Evolutionary conservation across 2,888 invertebrate genomes (phyloP).

Genomic region (Dione vanillae): DNA sequence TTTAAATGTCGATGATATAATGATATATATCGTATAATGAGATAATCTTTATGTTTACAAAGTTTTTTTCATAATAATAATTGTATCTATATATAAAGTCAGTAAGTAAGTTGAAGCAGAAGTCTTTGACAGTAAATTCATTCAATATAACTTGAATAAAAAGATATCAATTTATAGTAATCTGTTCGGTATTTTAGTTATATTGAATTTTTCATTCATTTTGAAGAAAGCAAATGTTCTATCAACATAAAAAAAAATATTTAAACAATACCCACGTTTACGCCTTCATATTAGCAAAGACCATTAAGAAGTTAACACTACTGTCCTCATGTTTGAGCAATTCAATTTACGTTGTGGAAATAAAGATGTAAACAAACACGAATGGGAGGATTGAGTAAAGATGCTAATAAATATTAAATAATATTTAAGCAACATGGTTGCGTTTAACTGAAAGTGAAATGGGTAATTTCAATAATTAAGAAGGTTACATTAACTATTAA

Average conservation of each 20-base stretch:
- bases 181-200: too few relatives aligned
- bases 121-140: too few relatives aligned
- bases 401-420: constrained; percentile 18
- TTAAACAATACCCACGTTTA: constrained; percentile 2
- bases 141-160: too few relatives aligned
- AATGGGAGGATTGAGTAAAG: constrained; percentile 11
- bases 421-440: background rate
- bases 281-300: constrained; percentile 21
- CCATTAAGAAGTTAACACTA: constrained; percentile 27
- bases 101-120: too few relatives aligned
- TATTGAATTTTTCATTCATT: too few relatives aligned
- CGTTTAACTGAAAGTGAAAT: background rate
- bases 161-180: too few relatives aligned
- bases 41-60: too few relatives aligned
- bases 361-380: constrained; percentile 20
- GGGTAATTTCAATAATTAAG: background rate
- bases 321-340: constrained; percentile 25
- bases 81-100: too few relatives aligned
- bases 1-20: too few relatives aligned
- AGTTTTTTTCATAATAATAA: too few relatives aligned
- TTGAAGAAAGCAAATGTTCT: background rate
- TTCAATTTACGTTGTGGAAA: constrained; percentile 19
- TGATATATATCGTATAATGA: too few relatives aligned
- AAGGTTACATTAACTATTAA: background rate
- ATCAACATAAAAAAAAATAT: background rate